Evolutionary conservation across 2,888 invertebrate species (phyloP), one percentile per base, ranked within the genome.

Genomic region (Drosophila dives): DNA sequence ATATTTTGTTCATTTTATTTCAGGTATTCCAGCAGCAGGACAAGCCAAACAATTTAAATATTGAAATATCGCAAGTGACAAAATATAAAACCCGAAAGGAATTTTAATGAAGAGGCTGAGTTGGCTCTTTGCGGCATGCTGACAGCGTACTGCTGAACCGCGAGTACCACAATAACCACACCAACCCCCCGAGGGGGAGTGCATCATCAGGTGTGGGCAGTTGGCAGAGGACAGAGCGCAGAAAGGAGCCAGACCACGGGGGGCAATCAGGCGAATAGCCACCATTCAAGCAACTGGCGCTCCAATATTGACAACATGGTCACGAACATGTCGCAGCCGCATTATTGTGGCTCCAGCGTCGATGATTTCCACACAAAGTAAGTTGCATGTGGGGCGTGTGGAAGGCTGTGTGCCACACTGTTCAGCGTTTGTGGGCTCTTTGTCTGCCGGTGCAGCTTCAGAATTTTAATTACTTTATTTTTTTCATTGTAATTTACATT

Each of bases 331-430:
- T 91, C 92, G 71, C 86, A 90, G 75, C 91, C 92, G 77, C 90
- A 89, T 81, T 93, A 93, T 72, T 93, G 93, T 83, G 93, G 93
- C 75, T 78, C 91, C 56, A 90, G 88, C 72, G 78, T 93, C 81
- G 93, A 93, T 85, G 89, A 92, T 83, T 92, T 93, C 78, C 93
- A 93, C 81, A 93, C 93, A 63, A 89, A 90, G 93, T 93, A 82
- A 92, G 92, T 89, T 58, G 1, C 36, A 50, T 17, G 53, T n/a
- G 42, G 53, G n/a, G 42, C 5, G 42, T 51, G 26, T 12, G 61
- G 38, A 1, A 26, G 2, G 20, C n/a, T 2, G 49, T 29, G 29
- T 29, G 20, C 23, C 50, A 40, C 26, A 26, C 26, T 7, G 48
- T 20, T 15, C 20, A 11, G 12, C 23, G 20, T 29, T 26, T 29